A percentile compares a stretch with the other conserved stretches of the same genome.
Conservation (phyloP, 2,888 invertebrate genomes). For the Drosophila meridiana region DNA sequence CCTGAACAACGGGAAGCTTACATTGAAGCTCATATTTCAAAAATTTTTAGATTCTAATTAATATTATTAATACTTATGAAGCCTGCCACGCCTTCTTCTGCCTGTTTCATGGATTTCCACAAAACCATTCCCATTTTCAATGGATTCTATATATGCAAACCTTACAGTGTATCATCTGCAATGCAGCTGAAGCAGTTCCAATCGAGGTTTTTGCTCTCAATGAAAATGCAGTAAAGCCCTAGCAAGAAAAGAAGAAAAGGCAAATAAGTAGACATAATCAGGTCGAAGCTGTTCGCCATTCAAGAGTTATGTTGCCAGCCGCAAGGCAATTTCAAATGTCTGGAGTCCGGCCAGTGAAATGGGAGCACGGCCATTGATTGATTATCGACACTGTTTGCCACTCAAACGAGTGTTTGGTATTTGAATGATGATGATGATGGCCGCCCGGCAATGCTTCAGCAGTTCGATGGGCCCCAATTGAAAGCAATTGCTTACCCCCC, state of each 20-base stretch:
- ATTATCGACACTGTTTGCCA: conserved; percentile 72
- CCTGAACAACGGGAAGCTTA: no score
- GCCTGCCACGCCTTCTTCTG: not conserved
- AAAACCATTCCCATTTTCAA: not conserved
- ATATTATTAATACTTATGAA: no score
- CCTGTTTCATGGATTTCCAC: not conserved
- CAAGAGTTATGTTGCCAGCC: conserved; percentile 9
- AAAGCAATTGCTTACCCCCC: not conserved
- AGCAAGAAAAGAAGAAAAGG: not conserved
- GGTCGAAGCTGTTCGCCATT: conserved; percentile 1
- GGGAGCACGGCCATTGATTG: conserved; percentile 60
- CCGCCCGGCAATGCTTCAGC: conserved; percentile 5
- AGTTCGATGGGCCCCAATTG: conserved; percentile 7
- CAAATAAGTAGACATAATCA: conserved; percentile 18
- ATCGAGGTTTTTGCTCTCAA: not conserved
- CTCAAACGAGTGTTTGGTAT: conserved; percentile 42
- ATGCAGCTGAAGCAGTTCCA: not conserved
- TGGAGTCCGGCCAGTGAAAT: conserved; percentile 5
- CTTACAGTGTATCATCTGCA: not conserved
- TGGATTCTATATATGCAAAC: not conserved
- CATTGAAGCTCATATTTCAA: no score
- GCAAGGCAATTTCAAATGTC: conserved; percentile 15
- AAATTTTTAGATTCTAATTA: no score
- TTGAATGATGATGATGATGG: conserved; percentile 46
- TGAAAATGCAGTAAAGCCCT: conserved; percentile 4